phyloP scores from a whole-genome alignment of 2,888 invertebrate species.

The Tetragnatha montana region DNA sequence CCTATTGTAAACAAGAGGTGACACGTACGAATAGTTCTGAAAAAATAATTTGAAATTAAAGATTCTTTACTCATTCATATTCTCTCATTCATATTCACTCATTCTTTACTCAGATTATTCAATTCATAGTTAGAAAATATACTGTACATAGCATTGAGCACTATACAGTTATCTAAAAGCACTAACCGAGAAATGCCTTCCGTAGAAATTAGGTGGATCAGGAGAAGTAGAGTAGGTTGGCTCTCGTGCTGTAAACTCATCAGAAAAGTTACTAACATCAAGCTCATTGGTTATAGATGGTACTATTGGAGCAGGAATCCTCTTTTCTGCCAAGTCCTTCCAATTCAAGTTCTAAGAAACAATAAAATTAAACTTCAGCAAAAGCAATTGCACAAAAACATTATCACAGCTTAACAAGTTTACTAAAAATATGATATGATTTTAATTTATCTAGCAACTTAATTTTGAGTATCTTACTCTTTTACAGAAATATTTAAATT shows the following conservation, averaged over 20 bases:
- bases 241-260: slow-evolving; percentile 95
- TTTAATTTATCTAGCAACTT: too few relatives aligned
- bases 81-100: too few relatives aligned
- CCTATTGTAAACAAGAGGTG: too few relatives aligned
- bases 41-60: too few relatives aligned
- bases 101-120: too few relatives aligned
- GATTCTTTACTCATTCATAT: too few relatives aligned
- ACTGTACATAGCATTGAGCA: too few relatives aligned
- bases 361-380: background rate
- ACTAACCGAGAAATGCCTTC: slow-evolving; percentile 89
- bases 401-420: too few relatives aligned
- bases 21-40: too few relatives aligned
- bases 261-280: slow-evolving; percentile 96
- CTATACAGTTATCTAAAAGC: background rate
- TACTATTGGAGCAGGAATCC: slow-evolving; percentile 90
- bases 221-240: slow-evolving; percentile 85
- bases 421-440: too few relatives aligned
- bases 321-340: slow-evolving; percentile 86
- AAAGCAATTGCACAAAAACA: background rate
- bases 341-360: slow-evolving; percentile 83
- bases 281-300: slow-evolving; percentile 89
- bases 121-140: background rate
- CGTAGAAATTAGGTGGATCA: slow-evolving; percentile 75
- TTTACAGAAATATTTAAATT: too few relatives aligned
- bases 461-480: too few relatives aligned